Conservation (phyloP, 2,888 invertebrate species). For the Acronicta psi region DNA sequence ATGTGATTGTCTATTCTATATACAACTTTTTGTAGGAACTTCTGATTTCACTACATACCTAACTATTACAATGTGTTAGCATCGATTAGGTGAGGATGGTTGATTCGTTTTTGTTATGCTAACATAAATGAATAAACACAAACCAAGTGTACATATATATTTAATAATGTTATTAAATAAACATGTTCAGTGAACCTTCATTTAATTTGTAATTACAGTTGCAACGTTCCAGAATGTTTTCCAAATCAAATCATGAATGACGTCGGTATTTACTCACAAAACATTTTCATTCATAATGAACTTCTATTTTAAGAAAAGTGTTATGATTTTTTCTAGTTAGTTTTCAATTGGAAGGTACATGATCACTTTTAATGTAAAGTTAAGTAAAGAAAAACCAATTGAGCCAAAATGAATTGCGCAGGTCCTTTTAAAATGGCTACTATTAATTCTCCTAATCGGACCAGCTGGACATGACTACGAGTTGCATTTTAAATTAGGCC, state of each 20-base stretch:
- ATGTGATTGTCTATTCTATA: slow-evolving; percentile 13
- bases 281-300: neutral
- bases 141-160: neutral
- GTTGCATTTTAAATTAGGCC: slow-evolving; percentile 14
- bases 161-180: neutral
- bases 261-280: neutral
- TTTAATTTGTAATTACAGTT: neutral
- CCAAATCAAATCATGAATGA: neutral
- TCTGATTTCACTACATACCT: slow-evolving; percentile 2
- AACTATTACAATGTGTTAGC: neutral
- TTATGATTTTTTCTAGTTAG: neutral
- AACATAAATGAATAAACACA: neutral
- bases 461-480: neutral
- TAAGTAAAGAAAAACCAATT: neutral
- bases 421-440: slow-evolving; percentile 12
- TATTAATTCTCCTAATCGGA: slow-evolving; percentile 8
- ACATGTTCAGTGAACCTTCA: neutral
- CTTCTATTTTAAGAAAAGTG: neutral
- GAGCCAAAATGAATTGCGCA: slow-evolving; percentile 4
- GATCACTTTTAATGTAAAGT: neutral
- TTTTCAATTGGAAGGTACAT: neutral
- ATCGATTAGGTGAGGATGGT: slow-evolving; percentile 1
- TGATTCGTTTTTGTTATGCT: slow-evolving; percentile 3
- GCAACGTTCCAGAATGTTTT: neutral
- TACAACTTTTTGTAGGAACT: slow-evolving; percentile 5